Evolutionary conservation across 2,113 vertebrate species (phyloP), one percentile per base, ranked within the genome.

Genomic region (Mustelus asterias): DNA sequence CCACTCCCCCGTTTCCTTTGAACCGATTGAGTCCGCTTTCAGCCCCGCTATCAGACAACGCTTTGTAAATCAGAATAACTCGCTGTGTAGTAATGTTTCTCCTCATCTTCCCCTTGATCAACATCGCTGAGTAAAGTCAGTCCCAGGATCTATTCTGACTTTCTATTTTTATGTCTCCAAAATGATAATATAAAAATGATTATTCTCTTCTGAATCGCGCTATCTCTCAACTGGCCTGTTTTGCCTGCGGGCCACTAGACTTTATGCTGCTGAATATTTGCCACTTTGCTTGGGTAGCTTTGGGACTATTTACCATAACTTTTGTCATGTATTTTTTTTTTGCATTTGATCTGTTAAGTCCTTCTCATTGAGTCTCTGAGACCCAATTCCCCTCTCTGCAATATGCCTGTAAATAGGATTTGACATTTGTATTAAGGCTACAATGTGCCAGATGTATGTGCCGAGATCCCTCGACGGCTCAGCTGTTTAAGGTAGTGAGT

Each of bases 241-340:
- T 93, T 67, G 60, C 60, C 60, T 37, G 8, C 4, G 29, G 58
- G 9, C 89, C 44, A 33, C 83, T 29, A 89, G 48, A 89, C 89
- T 63, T 63, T 41, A 90, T 65, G 63, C 18, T 65, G n/a, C 9
- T 65, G 7, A 65, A 67, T 67, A 67, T 93, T 41, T 93, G 6
- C 18, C n/a, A 37, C n/a, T 22, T n/a, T 93, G 60, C 33, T 58
- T 16, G 10, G 80, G 6, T 58, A 54, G 86, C 86, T 93, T n/a
- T 2, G 33, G 89, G 60, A 63, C 54, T 92, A 16, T 92, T 60
- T 90, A 22, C 58, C 33, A 90, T 90, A 63, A 29, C 33, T 37
- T 16, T 93, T 37, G 33, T 65, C 60, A 65, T 93, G n/a, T 92
- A 65, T 92, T 92, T 86, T 92, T 65, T 86, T 86, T 90, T 92